Evolutionary conservation across 2,888 invertebrate species (phyloP), one percentile per base, ranked within the genome.

Genomic region (Andrena chrysosceles): DNA sequence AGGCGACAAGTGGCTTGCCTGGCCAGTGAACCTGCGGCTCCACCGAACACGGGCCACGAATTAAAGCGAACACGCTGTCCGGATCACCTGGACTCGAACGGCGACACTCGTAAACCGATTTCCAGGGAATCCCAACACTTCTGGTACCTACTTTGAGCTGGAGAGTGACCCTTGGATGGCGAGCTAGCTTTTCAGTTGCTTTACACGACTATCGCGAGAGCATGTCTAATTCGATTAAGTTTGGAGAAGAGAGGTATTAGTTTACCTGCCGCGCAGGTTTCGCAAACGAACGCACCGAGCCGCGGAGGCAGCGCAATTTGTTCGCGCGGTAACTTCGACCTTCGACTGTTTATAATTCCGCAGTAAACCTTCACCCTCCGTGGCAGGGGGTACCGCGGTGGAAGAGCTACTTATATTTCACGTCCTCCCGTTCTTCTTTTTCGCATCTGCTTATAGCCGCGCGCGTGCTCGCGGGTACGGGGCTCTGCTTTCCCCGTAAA

Each of bases 1-100:
- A 92, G 92, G 92, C 91, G 92, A 92, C 92, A 90, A 91, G 91
- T 92, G 88, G 92, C 90, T 88, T 92, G 92, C 90, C 88, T 92
- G 92, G 92, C 92, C 92, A 92, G 91, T 92, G 92, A 92, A 92
- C 89, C 90, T 86, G 79, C 81, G 79, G 84, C 52, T 62, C 73
- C 82, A 68, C 78, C 83, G 81, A 81, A 78, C 77, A 77, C 79
- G 66, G 42, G 60, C 69, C 77, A 20, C 49, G 59, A 73, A 78
- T 78, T 78, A 59, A 59, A 68, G 16, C 16, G 42, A 29, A 49
- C 31, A 60, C 35, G 42, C 62, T n/a, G 56, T 3, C 23, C n/a
- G 29, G 63, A 68, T 63, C 52, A 78, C 62, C 60, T 67, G 52
- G n/a, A 20, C 48, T 56, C 29, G 56, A 5, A 4, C 35, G 7